Percentiles rank a stretch among this genome's conserved stretches.
phyloP scores from a whole-genome alignment of 2,888 invertebrate species.

The Ecliptopera silaceata region DNA sequence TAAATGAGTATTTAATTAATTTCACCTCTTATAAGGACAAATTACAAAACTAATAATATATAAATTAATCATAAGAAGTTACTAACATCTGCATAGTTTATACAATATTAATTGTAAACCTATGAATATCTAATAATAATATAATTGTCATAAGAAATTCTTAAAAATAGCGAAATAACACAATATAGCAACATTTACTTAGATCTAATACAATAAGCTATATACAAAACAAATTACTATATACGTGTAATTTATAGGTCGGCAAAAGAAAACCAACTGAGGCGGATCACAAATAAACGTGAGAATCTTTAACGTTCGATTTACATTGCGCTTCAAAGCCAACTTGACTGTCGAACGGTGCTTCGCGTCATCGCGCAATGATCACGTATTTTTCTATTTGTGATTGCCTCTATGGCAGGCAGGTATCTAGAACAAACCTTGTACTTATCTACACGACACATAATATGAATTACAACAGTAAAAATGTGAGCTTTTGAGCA shows the following conservation, averaged over 20 bases:
- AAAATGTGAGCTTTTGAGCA: neutral
- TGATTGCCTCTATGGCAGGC: no score
- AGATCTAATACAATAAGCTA: neutral
- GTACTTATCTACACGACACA: neutral
- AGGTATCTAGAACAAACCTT: neutral
- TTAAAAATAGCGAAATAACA: slow-evolving; percentile 9
- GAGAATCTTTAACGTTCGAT: no score
- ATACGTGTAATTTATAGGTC: no score
- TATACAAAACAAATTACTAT: neutral
- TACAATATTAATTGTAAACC: neutral
- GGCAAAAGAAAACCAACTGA: no score
- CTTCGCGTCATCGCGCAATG: no score
- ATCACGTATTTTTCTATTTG: no score
- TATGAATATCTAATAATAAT: slow-evolving; percentile 6
- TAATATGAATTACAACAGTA: neutral
- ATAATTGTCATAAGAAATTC: neutral
- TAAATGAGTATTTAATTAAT: slow-evolving; percentile 40
- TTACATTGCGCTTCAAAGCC: no score
- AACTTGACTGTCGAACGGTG: no score
- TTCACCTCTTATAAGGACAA: slow-evolving; percentile 11
- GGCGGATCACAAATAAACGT: no score
- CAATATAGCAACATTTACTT: slow-evolving; percentile 14
- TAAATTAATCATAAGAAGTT: slow-evolving; percentile 17
- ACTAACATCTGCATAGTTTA: slow-evolving; percentile 1
- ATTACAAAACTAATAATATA: slow-evolving; percentile 1